Evolutionary conservation across 1,140 invertebrate species (phyloP).

Genomic region (Acyrthosiphon pisum): DNA sequence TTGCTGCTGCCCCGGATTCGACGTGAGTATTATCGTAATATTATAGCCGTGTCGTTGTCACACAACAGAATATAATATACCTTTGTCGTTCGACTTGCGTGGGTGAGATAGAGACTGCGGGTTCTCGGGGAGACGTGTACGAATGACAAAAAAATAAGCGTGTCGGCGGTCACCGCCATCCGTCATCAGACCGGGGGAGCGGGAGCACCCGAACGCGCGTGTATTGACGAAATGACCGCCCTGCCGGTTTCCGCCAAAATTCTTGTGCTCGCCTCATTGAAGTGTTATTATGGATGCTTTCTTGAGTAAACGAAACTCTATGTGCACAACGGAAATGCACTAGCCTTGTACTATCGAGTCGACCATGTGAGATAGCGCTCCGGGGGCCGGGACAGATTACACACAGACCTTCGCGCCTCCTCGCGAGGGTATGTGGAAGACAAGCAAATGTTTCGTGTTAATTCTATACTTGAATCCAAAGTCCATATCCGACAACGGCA

Average conservation of each 20-base stretch:
- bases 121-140: neutral
- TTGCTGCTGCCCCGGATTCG: neutral
- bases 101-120: neutral
- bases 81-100: neutral
- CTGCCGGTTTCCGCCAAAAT: neutral
- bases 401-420: neutral
- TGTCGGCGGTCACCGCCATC: neutral
- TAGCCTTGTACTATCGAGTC: neutral
- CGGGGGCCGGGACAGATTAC: neutral
- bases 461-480: neutral
- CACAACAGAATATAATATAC: neutral
- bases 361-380: neutral
- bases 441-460: neutral
- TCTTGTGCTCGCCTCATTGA: neutral
- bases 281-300: neutral
- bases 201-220: neutral
- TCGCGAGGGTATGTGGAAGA: neutral
- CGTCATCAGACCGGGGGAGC: neutral
- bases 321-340: neutral
- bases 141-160: too few relatives aligned
- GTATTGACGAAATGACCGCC: neutral
- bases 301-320: neutral
- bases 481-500: neutral
- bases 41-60: neutral
- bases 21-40: constrained; percentile 30